Evolutionary conservation across 2,797 vertebrate genomes (phyloP), one percentile per base, ranked within the genome.

Genomic region (Champsocephalus esox): DNA sequence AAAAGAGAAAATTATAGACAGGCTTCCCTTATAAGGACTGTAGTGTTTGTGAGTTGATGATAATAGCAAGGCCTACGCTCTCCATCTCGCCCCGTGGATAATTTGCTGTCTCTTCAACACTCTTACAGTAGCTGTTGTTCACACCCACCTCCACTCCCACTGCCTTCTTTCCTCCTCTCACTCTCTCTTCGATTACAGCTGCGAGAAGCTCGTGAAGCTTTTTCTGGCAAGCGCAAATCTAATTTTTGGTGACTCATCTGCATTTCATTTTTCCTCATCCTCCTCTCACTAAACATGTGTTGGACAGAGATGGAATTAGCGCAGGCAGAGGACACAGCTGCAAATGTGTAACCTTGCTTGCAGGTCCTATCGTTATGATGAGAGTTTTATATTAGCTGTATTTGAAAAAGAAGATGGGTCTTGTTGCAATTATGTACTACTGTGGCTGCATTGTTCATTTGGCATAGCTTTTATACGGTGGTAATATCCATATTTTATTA

Each of bases 201-300:
- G 70, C 28, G 57, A 75, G 79, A 80, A 52, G 49, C 79, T 72
- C 69, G 71, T 61, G 46, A 77, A 45, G 71, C 56, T 81, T 38
- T 84, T 76, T 80, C 70, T 74, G 74, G 56, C 62, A 16, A 79
- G 43, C 73, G 48, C 71, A 77, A 90, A 91, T 90, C 81, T 83
- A 80, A 86, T 91, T 92, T 80, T 76, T 86, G 72, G 80, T 70
- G 77, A 84, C 79, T 86, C 88, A 93, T 92, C 80, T 87, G 63
- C 77, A 77, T 89, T 66, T 83, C 83, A 58, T 66, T 69, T 66
- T 28, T 17, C n/a, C 34, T 46, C 59, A 50, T 65, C 71, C 57
- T 74, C 75, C 78, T 85, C 75, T 86, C 61, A 74, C 64, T 70
- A 75, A 88, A 73, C 78, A 54, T 73, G 70, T 66, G 55, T 69